Base-by-base conservation (phyloP, 2,797 vertebrate genomes). In the Danionella dracula region DNA sequence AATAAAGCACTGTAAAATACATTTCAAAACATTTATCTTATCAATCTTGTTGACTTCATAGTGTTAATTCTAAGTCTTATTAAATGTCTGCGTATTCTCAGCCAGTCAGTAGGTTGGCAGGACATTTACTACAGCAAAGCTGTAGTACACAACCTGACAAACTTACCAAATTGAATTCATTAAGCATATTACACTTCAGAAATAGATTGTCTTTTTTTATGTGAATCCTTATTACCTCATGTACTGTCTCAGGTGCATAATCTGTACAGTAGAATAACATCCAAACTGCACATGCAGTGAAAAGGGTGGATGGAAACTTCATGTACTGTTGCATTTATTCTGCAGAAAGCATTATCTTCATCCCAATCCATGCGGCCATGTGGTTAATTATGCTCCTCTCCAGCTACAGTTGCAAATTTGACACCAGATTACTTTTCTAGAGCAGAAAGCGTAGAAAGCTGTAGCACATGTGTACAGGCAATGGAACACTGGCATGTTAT, bases 401-500 rank as follows among this genome's bases (percentile, higher is more conserved):
- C 3, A 53, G 45, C 38, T 51, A 8, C 34, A 31, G 53, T 34
- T 35, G 58, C 46, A 63, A 53, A 71, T 62, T 61, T 57, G 68
- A 76, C 44, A 60, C 64, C 54, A 21, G 44, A 59, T 31, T 44
- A 21, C 66, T 21, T 44, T 37, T 45, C 41, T 57, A 48, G 42
- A 10, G 13, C 16, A 37, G 11, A 49, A 45, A 54, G 50, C 38
- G 17, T 21, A 49, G 46, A 57, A 42, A 59, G 40, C 29, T 60
- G 54, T 17, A 74, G 57, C 6, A n/a, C 51, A 72, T 77, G 48
- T 66, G 59, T 48, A 48, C 20, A 15, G 31, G n/a, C 17, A 15
- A 23, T 68, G 50, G 61, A 72, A 48, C 8, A 21, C 51, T 69
- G 75, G 71, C 45, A n/a, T 65, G 32, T 51, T 6, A 29, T 68